Evolutionary conservation across 2,113 vertebrate species (phyloP).

Genomic region (Lampris megalopsis): DNA sequence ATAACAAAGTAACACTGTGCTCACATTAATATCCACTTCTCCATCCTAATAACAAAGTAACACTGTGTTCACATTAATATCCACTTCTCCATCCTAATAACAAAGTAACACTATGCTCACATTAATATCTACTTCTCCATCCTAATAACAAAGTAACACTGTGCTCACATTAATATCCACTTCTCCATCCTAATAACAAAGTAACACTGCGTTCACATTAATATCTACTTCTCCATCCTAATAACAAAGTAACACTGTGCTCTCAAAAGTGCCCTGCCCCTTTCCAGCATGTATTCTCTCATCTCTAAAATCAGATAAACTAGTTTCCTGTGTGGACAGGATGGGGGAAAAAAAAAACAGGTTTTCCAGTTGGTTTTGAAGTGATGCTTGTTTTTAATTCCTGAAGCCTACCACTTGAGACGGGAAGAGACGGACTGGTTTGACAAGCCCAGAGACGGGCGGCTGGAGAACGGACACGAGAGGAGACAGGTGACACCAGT

Average conservation of each 20-base stretch:
- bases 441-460: conserved; percentile 94
- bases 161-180: too few species aligned
- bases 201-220: too few species aligned
- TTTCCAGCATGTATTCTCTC: conserved; percentile 12
- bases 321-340: conserved; percentile 37
- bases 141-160: too few species aligned
- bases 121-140: too few species aligned
- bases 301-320: conserved; percentile 1
- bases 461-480: conserved; percentile 91
- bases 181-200: too few species aligned
- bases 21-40: too few species aligned
- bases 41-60: too few species aligned
- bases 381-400: conserved; percentile 79
- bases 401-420: conserved; percentile 95
- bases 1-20: too few species aligned
- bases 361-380: conserved; percentile 78
- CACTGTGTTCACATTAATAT: too few species aligned
- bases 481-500: conserved; percentile 84
- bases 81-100: too few species aligned
- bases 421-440: conserved; percentile 98
- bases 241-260: conserved; percentile 3
- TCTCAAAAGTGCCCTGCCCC: neutral
- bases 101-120: too few species aligned
- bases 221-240: neutral
- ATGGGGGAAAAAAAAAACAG: conserved; percentile 26